A percentile compares a stretch with the other conserved stretches of the same genome.
These are phyloP conservation scores for Galaxea fascicularis DNA, from an alignment of 92 coral and sea anemone species.

Conservation along the genomic window DNA sequence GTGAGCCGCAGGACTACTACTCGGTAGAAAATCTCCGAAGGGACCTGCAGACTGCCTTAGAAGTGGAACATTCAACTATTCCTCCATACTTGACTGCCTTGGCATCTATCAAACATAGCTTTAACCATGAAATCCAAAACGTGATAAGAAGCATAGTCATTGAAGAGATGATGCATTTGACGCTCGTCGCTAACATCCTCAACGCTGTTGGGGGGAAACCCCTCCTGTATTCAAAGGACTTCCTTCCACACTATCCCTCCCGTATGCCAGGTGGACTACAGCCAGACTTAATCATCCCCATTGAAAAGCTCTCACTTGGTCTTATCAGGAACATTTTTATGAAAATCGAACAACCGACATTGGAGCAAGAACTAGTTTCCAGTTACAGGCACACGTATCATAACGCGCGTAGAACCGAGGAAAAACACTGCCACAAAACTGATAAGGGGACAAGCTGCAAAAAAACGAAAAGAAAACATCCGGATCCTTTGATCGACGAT, in stretches of 20 bases:
- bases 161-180: conserved; percentile 81
- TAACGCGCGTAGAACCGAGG: background rate
- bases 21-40: conserved; percentile 54
- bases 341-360: conserved; percentile 72
- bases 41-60: conserved; percentile 74
- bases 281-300: conserved; percentile 68
- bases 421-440: background rate
- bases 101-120: conserved; percentile 69
- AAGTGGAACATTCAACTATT: conserved; percentile 79
- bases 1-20: conserved; percentile 41
- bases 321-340: conserved; percentile 79
- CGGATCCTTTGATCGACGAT: background rate
- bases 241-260: conserved; percentile 69
- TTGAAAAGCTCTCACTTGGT: conserved; percentile 74
- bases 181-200: conserved; percentile 77
- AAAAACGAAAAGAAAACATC: too few species aligned
- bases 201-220: conserved; percentile 88
- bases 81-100: conserved; percentile 79
- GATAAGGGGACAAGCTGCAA: background rate
- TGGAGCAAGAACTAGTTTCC: background rate
- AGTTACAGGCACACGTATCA: background rate
- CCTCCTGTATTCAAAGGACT: conserved; percentile 38
- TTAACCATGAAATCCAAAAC: conserved; percentile 52
- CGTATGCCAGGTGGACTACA: conserved; percentile 85
- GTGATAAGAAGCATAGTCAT: conserved; percentile 61